Evolutionary conservation across 2,113 vertebrate species (phyloP).

Genomic region (Lontra canadensis): DNA sequence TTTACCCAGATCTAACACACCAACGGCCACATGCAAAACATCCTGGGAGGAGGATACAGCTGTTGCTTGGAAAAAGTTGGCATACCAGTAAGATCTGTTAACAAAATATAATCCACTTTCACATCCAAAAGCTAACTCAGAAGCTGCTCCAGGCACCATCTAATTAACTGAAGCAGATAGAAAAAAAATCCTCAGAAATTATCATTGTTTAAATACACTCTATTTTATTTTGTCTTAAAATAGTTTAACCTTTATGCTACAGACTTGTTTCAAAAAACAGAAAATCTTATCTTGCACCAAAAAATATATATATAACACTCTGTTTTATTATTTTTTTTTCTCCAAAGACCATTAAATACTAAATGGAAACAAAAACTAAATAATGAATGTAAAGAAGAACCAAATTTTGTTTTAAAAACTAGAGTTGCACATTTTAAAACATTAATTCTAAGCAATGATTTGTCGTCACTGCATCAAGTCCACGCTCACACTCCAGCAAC

Average conservation of each 20-base stretch:
- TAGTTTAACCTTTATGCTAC: constrained; percentile 98
- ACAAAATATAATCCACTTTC: constrained; percentile 46
- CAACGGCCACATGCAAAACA: not conserved
- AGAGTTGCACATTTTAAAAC: constrained; percentile 78
- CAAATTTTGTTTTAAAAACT: constrained; percentile 77
- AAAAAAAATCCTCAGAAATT: constrained; percentile 74
- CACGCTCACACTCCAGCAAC: constrained; percentile 79
- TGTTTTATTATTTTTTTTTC: constrained; percentile 87
- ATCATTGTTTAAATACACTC: constrained; percentile 93
- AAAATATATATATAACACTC: constrained; percentile 89
- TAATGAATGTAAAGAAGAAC: constrained; percentile 81
- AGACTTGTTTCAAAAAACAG: constrained; percentile 95
- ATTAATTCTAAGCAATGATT: constrained; percentile 80
- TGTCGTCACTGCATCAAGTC: constrained; percentile 82
- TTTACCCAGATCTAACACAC: constrained; percentile 11
- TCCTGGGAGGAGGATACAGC: not conserved
- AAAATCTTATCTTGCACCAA: constrained; percentile 91
- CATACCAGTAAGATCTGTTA: not conserved
- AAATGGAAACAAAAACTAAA: constrained; percentile 87
- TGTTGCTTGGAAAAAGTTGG: constrained; percentile 9
- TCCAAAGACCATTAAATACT: constrained; percentile 94
- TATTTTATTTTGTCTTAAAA: constrained; percentile 98
- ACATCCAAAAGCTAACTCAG: not conserved
- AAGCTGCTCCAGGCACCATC: not conserved
- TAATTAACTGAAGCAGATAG: constrained; percentile 23